Conservation (phyloP, 2,797 vertebrate genomes). For the Sebastes trivittatus region DNA sequence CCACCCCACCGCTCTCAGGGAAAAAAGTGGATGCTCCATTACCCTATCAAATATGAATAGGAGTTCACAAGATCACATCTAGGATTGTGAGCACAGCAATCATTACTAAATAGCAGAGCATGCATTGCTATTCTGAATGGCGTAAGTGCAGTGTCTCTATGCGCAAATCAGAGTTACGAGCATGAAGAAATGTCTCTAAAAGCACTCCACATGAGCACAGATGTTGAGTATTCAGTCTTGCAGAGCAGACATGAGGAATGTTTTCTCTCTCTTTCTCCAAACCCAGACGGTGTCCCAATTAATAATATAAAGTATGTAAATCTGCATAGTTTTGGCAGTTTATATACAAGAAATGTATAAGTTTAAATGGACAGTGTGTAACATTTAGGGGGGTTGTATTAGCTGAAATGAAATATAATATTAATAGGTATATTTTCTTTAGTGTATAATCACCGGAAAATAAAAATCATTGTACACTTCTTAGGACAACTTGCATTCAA, state of each 20-base stretch:
- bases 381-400: too few relatives aligned
- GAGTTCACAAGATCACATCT: slow-evolving; percentile 59
- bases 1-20: slow-evolving; percentile 1
- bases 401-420: too few relatives aligned
- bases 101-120: slow-evolving; percentile 50
- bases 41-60: slow-evolving; percentile 67
- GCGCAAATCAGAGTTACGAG: slow-evolving; percentile 7
- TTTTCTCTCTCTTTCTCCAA: background rate
- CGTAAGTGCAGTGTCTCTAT: background rate
- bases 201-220: slow-evolving; percentile 20
- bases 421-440: too few relatives aligned
- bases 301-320: background rate
- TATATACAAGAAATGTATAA: background rate
- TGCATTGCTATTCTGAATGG: slow-evolving; percentile 15
- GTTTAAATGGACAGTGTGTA: fast-evolving
- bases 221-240: slow-evolving; percentile 24
- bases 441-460: too few relatives aligned
- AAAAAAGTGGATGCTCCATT: slow-evolving; percentile 63
- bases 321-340: background rate
- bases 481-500: too few relatives aligned
- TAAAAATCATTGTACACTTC: too few relatives aligned
- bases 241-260: background rate
- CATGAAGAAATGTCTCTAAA: slow-evolving; percentile 19
- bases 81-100: slow-evolving; percentile 49
- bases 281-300: background rate